Base-by-base conservation (phyloP, 2,797 vertebrate genomes). In the Thunnus albacares region DNA sequence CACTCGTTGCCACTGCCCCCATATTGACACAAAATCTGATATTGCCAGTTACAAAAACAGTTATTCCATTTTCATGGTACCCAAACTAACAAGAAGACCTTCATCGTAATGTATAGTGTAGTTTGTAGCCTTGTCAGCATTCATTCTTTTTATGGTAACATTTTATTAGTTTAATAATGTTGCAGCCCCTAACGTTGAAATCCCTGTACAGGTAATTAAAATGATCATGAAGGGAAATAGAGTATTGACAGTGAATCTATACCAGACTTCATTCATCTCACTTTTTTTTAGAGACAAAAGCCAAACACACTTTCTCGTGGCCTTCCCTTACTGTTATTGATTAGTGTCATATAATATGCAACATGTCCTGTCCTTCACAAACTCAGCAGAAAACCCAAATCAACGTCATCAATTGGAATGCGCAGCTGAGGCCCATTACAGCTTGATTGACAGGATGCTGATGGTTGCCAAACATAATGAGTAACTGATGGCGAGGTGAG, bases 361-460 rank as follows among this genome's bases (percentile, higher is more conserved):
- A 28, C 56, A 51, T 28, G n/a, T 47, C 35, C n/a, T 38, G 49
- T 60, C 49, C 47, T 77, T 70, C 64, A 70, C 5, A 5, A 14
- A 49, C 45, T 80, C 64, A 68, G 63, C 53, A 73, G 72, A 73
- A 84, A 76, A 80, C 28, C 35, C 20, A 26, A 53, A 33, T 69
- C 35, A 77, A 8, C 73, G 26, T 38, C 4, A 53, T 76, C 62
- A 80, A 14, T 26, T 55, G 30, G 26, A 70, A 65, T 26, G 45
- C 41, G 30, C 55, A 17, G 47, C 74, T 35, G 8, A 58, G 20
- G 53, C 26, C 47, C 28, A 57, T 71, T 66, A 22, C 0, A 35
- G 18, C 13, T 3, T 67, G 60, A 84, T 49, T 22, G 49, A 65
- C 71, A 56, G 59, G 14, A 74, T 57, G 53, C 35, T 38, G 24